Percentiles rank a stretch among this genome's conserved stretches.
These are phyloP conservation scores for Bombus superbus DNA, from an alignment of 1,140 invertebrate species.

Conservation along the genomic window DNA sequence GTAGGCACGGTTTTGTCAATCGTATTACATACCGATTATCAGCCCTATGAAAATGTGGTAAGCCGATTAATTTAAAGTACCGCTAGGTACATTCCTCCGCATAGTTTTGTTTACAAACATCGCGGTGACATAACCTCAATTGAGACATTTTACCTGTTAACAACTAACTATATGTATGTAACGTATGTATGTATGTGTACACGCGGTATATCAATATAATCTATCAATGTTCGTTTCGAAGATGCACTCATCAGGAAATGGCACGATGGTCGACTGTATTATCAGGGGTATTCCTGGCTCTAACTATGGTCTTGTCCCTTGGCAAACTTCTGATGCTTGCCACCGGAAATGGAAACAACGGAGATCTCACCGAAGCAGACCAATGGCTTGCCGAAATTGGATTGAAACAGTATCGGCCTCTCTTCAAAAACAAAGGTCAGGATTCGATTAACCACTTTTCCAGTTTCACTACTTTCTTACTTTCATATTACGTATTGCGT, in stretches of 20 bases:
- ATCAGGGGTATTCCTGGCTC: slow-evolving; percentile 80
- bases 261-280: slow-evolving; percentile 81
- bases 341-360: slow-evolving; percentile 78
- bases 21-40: neutral
- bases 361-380: slow-evolving; percentile 85
- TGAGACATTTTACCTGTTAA: slow-evolving; percentile 37
- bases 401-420: slow-evolving; percentile 86
- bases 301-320: slow-evolving; percentile 80
- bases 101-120: slow-evolving; percentile 71
- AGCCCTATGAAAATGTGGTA: slow-evolving; percentile 61
- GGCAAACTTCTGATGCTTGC: slow-evolving; percentile 80
- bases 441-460: neutral
- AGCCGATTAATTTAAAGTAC: slow-evolving; percentile 27
- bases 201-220: neutral
- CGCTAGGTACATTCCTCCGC: slow-evolving; percentile 23
- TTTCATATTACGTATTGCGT: neutral
- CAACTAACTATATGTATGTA: neutral
- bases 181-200: neutral
- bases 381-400: slow-evolving; percentile 89
- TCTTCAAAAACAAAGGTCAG: slow-evolving; percentile 89
- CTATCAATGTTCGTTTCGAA: slow-evolving; percentile 32
- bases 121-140: slow-evolving; percentile 56
- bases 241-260: slow-evolving; percentile 78
- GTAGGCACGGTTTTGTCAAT: slow-evolving; percentile 21
- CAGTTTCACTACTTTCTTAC: neutral